Evolutionary conservation across 2,888 invertebrate genomes (phyloP), one percentile per base, ranked within the genome.

Genomic region (Hemaris fuciformis): DNA sequence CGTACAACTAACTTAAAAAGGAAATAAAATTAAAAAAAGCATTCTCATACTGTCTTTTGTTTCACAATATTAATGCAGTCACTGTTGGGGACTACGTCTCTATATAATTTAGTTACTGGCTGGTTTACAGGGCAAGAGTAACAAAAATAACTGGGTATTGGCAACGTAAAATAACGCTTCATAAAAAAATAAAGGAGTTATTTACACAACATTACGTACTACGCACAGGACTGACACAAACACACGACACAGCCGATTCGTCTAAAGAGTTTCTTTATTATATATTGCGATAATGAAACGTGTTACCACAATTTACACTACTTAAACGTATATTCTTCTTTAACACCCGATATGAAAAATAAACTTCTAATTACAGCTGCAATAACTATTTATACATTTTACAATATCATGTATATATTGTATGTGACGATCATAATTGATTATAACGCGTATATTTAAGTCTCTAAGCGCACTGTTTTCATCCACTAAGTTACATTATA

Each of bases 341-440:
- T 83, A 91, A 92, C 91, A 92, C 89, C 86, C 89, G 89, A 91
- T 92, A 92, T 91, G 91, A 92, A 92, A 92, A 92, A 91, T 92
- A 92, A 92, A 91, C 89, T 84, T 88, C 91, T 92, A 91, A 91
- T 89, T 92, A 91, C 89, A 88, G 91, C 87, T 88, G 92, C 91
- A 91, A 90, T 91, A 92, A 91, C 90, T 92, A 92, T 91, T 91
- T 92, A 89, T 91, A 91, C 90, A 91, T 91, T 91, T 88, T 89
- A 90, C 80, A 87, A 84, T 86, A 85, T 78, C 72, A 81, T 84
- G 84, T 82, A 81, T 83, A 83, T 61, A 57, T 46, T 61, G 42
- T 79, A 64, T 66, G 74, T 72, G 72, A 72, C 72, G 70, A 67
- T 75, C 70, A 66, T 71, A 72, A 74, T 76, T 74, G 71, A 73